A percentile compares a stretch with the other conserved stretches of the same genome.
phyloP scores from a whole-genome alignment of 2,113 vertebrate genomes.

The Chaenogobius annularis region DNA sequence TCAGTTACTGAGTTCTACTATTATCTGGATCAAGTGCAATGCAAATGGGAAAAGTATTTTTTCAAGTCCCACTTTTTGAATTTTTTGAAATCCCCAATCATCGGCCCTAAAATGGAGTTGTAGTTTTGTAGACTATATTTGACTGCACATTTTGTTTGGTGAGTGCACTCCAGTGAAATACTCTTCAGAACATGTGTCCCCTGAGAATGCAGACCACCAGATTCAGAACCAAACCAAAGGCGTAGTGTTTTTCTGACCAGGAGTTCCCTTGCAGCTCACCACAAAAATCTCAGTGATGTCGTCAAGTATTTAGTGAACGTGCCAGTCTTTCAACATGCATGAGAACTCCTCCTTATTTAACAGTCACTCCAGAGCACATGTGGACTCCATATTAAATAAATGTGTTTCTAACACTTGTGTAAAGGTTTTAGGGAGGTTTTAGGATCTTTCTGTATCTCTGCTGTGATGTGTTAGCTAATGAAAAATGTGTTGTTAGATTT shows the following conservation, averaged over 20 bases:
- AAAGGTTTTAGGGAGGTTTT: background rate
- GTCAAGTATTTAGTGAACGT: slow-evolving; percentile 41
- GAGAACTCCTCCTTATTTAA: background rate
- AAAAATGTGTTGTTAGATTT: background rate
- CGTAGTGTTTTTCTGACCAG: slow-evolving; percentile 23
- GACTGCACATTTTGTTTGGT: slow-evolving; percentile 11
- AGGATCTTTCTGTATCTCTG: background rate
- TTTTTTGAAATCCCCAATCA: too few species aligned
- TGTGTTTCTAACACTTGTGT: background rate
- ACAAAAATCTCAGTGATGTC: slow-evolving; percentile 35
- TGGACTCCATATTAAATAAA: slow-evolving; percentile 1
- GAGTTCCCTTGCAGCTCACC: slow-evolving; percentile 33
- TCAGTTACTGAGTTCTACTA: too few species aligned
- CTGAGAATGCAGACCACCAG: slow-evolving; percentile 19
- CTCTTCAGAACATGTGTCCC: slow-evolving; percentile 20
- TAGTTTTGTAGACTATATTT: background rate
- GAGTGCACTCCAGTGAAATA: slow-evolving; percentile 6
- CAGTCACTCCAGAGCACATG: background rate
- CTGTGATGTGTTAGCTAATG: too few species aligned
- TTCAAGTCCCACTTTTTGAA: too few species aligned
- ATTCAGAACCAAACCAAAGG: slow-evolving; percentile 27
- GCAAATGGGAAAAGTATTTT: too few species aligned
- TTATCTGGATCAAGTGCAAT: too few species aligned
- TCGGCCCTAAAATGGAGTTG: too few species aligned
- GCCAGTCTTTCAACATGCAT: slow-evolving; percentile 1